phyloP scores from a whole-genome alignment of 2,888 invertebrate genomes.

The Epirrhoe alternata region DNA sequence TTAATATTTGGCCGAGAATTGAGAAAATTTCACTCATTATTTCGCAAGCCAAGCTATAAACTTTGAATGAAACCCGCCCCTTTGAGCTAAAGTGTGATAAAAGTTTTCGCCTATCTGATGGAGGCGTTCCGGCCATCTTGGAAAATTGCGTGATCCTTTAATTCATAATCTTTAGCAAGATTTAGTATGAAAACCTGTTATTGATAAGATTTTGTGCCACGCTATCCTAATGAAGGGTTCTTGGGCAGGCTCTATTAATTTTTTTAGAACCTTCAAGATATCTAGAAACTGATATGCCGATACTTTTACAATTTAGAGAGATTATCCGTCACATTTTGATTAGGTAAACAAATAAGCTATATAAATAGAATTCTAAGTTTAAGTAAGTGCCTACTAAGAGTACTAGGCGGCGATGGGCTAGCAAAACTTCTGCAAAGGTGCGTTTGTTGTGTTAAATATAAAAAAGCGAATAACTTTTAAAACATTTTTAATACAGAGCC shows the following conservation, averaged over 20 bases:
- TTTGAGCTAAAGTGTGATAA: slow-evolving; percentile 56
- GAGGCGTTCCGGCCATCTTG: slow-evolving; percentile 54
- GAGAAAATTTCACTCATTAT: slow-evolving; percentile 56
- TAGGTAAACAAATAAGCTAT: no score
- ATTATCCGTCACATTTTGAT: no score
- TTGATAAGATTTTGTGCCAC: slow-evolving; percentile 30
- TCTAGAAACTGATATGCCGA: background rate
- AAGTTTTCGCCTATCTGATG: slow-evolving; percentile 58
- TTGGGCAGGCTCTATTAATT: slow-evolving; percentile 8
- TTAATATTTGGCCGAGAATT: slow-evolving; percentile 48
- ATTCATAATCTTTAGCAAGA: slow-evolving; percentile 39
- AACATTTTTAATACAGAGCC: background rate
- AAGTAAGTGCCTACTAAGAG: no score
- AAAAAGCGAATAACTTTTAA: background rate
- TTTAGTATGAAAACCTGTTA: slow-evolving; percentile 26
- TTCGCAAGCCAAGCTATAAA: slow-evolving; percentile 50
- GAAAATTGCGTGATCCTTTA: slow-evolving; percentile 48
- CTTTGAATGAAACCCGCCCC: slow-evolving; percentile 49
- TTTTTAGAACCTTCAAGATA: background rate
- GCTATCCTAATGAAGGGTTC: slow-evolving; percentile 7
- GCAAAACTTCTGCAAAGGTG: no score
- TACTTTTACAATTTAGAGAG: no score
- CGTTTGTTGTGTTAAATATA: no score
- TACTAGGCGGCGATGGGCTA: no score
- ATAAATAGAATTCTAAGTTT: no score